Base-by-base conservation (phyloP, 2,888 invertebrate genomes). In the Quadroppia sp. region DNA sequence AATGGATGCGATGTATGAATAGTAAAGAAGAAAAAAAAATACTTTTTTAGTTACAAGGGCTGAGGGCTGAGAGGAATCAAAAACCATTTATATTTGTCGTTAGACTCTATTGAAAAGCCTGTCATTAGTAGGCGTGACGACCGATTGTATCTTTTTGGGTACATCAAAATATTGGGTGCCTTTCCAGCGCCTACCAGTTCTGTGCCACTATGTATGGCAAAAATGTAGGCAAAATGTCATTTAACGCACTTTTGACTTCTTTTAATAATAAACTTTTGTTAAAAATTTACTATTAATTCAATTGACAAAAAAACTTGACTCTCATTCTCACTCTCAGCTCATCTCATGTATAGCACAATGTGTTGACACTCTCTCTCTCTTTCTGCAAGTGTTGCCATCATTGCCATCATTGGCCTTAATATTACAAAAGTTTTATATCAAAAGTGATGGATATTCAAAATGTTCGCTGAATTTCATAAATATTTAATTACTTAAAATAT, bases 41-140 rank as follows among this genome's bases (percentile, higher is more conserved):
- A 20, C 64, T 36, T 64, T 59, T 64, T 64, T 64, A 36, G 13
- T 20, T 59, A 36, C 36, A 64, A 64, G 36, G n/a, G n/a, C n/a
- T n/a, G n/a, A n/a, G n/a, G n/a, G 20, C 64, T 64, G 36, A 64
- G 64, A 64, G 40, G 64, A 64, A 64, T 64, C 64, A 64, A 64
- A 59, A 64, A 36, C 40, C 64, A 64, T 64, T 64, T 64, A 64
- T 64, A 64, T 64, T 28, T 30, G 20, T 36, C 64, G 64, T 30
- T 64, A 36, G n/a, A 36, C 23, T 32, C 25, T n/a, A 64, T 64
- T 64, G n/a, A 64, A 64, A 36, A 36, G 40, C 17, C 20, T 64
- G 64, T 64, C 64, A 64, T 64, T 64, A 36, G 64, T 64, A 36
- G 64, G 64, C 64, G 64, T 64, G 64, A 64, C 36, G 2, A 2